These are phyloP conservation scores for Drosophila teissieri DNA, from an alignment of 1,140 invertebrate genomes.

Conservation along the genomic window DNA sequence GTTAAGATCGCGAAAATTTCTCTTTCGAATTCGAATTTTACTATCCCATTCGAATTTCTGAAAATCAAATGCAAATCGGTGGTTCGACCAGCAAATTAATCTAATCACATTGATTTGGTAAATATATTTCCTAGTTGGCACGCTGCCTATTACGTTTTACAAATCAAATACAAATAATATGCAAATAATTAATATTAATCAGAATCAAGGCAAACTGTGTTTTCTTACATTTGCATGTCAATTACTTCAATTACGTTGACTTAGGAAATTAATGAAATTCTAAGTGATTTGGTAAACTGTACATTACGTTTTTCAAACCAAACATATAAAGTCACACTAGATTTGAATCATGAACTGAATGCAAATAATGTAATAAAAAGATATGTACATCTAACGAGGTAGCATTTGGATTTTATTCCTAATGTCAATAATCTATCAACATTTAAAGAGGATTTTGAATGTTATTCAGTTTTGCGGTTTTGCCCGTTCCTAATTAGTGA, in stretches of 20 bases:
- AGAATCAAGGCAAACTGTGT: background rate
- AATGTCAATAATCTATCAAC: too few species aligned
- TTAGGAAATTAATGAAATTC: background rate
- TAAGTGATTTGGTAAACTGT: slow-evolving; percentile 2
- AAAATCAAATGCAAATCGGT: background rate
- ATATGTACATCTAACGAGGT: too few species aligned
- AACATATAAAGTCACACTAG: background rate
- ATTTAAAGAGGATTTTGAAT: too few species aligned
- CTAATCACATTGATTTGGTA: slow-evolving; percentile 4
- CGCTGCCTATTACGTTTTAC: background rate
- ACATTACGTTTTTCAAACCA: slow-evolving; percentile 2
- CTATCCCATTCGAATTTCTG: background rate
- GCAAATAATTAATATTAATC: background rate
- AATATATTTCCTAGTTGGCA: slow-evolving; percentile 6
- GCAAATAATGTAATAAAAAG: too few species aligned
- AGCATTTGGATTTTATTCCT: too few species aligned
- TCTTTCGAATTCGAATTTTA: slow-evolving; percentile 12
- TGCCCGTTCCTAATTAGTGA: too few species aligned
- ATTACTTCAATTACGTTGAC: background rate
- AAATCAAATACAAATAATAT: background rate
- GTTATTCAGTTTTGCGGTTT: too few species aligned
- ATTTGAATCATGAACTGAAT: too few species aligned
- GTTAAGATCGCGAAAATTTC: slow-evolving; percentile 1
- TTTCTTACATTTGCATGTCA: slow-evolving; percentile 6
- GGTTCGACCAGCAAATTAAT: slow-evolving; percentile 5